Conservation (phyloP, 2,113 vertebrate species). For the mouse (Mus musculus) region DNA sequence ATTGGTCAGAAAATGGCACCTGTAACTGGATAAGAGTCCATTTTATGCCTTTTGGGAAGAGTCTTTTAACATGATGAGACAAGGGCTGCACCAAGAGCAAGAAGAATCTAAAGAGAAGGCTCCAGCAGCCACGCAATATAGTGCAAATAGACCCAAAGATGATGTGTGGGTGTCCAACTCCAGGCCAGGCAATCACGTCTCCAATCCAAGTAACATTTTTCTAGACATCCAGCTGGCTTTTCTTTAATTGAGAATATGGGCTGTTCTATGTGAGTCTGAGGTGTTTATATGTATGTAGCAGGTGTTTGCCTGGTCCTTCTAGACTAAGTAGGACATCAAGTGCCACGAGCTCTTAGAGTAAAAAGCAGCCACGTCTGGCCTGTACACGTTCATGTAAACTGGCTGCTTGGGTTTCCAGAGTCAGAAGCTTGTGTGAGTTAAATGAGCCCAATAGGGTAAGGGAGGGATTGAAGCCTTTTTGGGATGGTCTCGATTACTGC, state of each 20-base stretch:
- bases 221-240: neutral
- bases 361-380: neutral
- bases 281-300: neutral
- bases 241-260: neutral
- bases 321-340: neutral
- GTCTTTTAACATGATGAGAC: neutral
- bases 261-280: neutral
- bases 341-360: neutral
- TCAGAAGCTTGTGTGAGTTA: neutral
- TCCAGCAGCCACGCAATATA: neutral
- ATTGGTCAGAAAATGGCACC: neutral
- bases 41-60: neutral
- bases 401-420: slow-evolving; percentile 21
- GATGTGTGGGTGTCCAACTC: neutral
- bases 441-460: neutral
- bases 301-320: neutral
- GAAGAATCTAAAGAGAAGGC: neutral
- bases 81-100: too few relatives aligned
- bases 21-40: neutral
- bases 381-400: neutral
- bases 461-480: neutral
- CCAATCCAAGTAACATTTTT: neutral
- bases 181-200: neutral
- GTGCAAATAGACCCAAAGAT: neutral
- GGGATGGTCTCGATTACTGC: neutral